Evolutionary conservation across 2,888 invertebrate species (phyloP), one percentile per base, ranked within the genome.

Genomic region (Zootermopsis nevadensis): DNA sequence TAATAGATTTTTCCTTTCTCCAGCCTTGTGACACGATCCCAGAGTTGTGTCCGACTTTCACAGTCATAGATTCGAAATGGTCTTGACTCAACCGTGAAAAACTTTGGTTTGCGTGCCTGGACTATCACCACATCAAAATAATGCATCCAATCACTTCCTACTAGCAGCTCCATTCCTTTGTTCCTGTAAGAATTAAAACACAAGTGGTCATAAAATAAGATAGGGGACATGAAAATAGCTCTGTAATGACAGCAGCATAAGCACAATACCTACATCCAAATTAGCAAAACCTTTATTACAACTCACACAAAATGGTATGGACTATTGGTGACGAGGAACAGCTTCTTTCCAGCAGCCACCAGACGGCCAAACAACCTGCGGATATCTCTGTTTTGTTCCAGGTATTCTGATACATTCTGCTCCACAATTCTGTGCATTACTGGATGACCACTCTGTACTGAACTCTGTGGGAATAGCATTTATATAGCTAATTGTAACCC

Each of bases 281-380:
- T 19, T 12, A 0, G 19, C 15, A 15, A 48, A 48, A 48, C 24
- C 19, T 19, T 48, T 48, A 27, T 15, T 2, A 19, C 27, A 76
- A 92, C 95, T 94, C 91, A 96, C 98, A 97, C 98, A 92, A 99
- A 99, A 87, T 95, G 95, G 89, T 94, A 98, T 0, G 98, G 98
- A 89, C 98, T 98, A 89, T 99, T 99, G 19, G 99, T 99, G 24
- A 99, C 97, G 83, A 99, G 91, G 89, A 99, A 99, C 86, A 98
- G 91, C 88, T 97, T 96, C 89, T 98, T 99, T 60, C 93, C 93
- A 42, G 94, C 93, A 0, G 92, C 91, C 85, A 93, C 91, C 22
- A 99, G 91, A 87, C 94, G 93, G 85, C 95, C 91, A 86, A 99
- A 94, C 88, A 96, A 96, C 82, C 91, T 91, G 85, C 93, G 91